phyloP scores from a whole-genome alignment of 2,113 vertebrate species.

The Oryzias curvinotus region DNA sequence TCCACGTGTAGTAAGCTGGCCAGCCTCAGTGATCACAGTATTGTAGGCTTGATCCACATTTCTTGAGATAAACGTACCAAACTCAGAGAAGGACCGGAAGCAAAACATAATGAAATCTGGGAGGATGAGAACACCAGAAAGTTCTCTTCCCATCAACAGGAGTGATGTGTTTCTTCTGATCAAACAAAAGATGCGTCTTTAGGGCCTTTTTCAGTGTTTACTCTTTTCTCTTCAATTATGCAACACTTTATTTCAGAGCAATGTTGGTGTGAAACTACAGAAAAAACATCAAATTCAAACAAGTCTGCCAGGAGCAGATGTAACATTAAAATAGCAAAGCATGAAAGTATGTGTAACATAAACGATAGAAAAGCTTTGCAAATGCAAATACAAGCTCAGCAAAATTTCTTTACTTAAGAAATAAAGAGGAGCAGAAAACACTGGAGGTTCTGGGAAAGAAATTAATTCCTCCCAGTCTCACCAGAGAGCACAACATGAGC shows the following conservation, averaged over 20 bases:
- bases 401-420: constrained; percentile 23
- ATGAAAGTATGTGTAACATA: constrained; percentile 48
- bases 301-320: too few relatives aligned
- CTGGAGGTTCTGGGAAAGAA: constrained; percentile 29
- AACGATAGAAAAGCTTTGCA: constrained; percentile 59
- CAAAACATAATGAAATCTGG: constrained; percentile 12
- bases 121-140: not conserved
- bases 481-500: constrained; percentile 27
- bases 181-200: not conserved
- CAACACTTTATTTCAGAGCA: too few relatives aligned
- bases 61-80: constrained; percentile 10
- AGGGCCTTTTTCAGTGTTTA: too few relatives aligned
- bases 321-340: constrained; percentile 3
- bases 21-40: not conserved
- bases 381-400: constrained; percentile 48
- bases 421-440: constrained; percentile 24
- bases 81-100: not conserved
- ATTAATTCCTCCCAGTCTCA: constrained; percentile 32
- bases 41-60: constrained; percentile 9
- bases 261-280: too few relatives aligned
- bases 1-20: constrained; percentile 2
- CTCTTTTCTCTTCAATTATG: too few relatives aligned
- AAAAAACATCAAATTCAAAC: too few relatives aligned
- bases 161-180: not conserved
- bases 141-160: not conserved